Evolutionary conservation across 2,113 vertebrate species (phyloP).

Genomic region (Bucco capensis): DNA sequence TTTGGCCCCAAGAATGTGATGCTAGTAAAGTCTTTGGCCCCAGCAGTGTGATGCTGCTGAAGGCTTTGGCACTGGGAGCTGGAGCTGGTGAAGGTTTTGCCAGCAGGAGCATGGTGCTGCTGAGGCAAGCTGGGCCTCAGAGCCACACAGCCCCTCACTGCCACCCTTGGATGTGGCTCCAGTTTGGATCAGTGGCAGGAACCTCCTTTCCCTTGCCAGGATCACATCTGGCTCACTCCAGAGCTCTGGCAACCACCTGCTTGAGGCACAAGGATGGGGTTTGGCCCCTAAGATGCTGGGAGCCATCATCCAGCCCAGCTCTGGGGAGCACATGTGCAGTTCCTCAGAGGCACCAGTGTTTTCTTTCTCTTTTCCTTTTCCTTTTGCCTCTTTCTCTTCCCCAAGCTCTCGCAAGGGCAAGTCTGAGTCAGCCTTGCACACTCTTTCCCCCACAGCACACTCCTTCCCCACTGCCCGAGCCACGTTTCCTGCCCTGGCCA

Average conservation of each 20-base stretch:
- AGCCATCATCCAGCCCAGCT: fast-evolving
- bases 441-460: neutral
- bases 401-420: neutral
- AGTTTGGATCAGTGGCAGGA: neutral
- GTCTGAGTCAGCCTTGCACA: neutral
- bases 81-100: neutral
- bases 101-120: neutral
- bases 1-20: no score
- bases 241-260: fast-evolving
- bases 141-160: neutral
- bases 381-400: neutral
- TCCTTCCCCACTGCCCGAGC: neutral
- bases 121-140: neutral
- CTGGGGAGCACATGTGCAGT: neutral
- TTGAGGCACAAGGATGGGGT: fast-evolving
- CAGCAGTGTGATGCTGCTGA: no score
- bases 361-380: neutral
- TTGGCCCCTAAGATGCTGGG: neutral
- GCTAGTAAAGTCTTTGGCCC: no score
- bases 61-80: no score
- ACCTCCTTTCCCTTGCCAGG: neutral
- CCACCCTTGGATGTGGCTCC: neutral
- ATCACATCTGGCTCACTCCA: fast-evolving
- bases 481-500: neutral
- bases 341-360: fast-evolving